Evolutionary conservation across 2,888 invertebrate species (phyloP).

Genomic region (Drosophila colorata): DNA sequence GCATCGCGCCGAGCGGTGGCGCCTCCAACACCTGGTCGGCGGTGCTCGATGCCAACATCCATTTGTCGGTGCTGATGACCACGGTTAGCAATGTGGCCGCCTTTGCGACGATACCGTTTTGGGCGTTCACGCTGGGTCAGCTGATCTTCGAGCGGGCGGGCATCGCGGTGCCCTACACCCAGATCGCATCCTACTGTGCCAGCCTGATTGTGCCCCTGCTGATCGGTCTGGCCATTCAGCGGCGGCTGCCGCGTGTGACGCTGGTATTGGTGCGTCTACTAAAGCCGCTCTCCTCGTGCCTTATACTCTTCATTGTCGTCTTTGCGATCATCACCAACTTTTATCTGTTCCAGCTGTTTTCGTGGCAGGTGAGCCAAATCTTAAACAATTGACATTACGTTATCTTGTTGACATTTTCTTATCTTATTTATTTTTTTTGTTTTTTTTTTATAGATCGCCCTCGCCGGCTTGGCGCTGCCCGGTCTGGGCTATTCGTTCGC

Average conservation of each 20-base stretch:
- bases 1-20: slow-evolving; percentile 96
- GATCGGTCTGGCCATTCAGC: slow-evolving; percentile 89
- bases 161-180: slow-evolving; percentile 91
- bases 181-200: slow-evolving; percentile 90
- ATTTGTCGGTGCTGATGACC: slow-evolving; percentile 98
- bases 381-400: too few relatives aligned
- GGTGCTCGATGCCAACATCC: slow-evolving; percentile 95
- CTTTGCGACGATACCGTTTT: slow-evolving; percentile 96
- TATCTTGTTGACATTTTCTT: too few relatives aligned
- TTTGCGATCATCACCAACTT: slow-evolving; percentile 96
- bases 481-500: slow-evolving; percentile 93
- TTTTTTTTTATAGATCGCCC: slow-evolving; percentile 87
- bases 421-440: too few relatives aligned
- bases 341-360: slow-evolving; percentile 94
- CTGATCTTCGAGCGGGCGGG: slow-evolving; percentile 90
- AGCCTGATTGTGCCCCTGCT: slow-evolving; percentile 91
- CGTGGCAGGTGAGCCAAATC: slow-evolving; percentile 90
- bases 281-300: slow-evolving; percentile 92
- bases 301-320: slow-evolving; percentile 93
- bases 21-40: slow-evolving; percentile 98
- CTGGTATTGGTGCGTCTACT: slow-evolving; percentile 91
- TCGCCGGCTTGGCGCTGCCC: slow-evolving; percentile 92
- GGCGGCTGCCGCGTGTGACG: slow-evolving; percentile 89
- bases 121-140: slow-evolving; percentile 95
- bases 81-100: slow-evolving; percentile 94